Evolutionary conservation across 2,888 invertebrate species (phyloP), one percentile per base, ranked within the genome.

Genomic region (Drosophila bunnanda): DNA sequence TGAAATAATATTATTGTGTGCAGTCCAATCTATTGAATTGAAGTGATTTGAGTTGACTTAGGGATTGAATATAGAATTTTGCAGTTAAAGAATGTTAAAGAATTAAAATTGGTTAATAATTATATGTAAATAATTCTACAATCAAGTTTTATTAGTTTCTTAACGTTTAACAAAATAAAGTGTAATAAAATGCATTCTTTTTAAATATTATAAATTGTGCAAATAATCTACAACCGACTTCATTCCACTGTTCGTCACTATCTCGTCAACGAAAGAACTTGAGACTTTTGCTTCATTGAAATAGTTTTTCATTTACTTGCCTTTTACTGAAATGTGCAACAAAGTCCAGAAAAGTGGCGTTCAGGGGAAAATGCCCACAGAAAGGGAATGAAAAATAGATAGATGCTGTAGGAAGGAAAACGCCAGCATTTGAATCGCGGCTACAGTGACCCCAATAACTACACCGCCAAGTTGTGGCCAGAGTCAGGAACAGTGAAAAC

Each of bases 261-360:
- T 41, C 44, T 17, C 53, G 32, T 67, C 71, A 53, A 57, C 74
- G 64, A 71, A 76, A 85, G 58, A 66, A 68, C 77, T 80, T 80
- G 71, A 87, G 74, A 71, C 69, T 75, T 77, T 75, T 70, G 70
- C 70, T 88, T 78, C 73, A 82, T 89, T 88, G 85, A 82, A 86
- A 89, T 88, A 79, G 78, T 89, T 88, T 89, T 72, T 72, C 67
- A 76, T 85, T 82, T 75, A 82, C 76, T 86, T 58, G 44, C 53
- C 56, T 38, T 44, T 54, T 60, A 62, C 68, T 55, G 59, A 76
- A 86, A 80, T 77, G 87, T 66, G 64, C 69, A 75, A 71, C 66
- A 46, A 55, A 52, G 43, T 57, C 52, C 13, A 39, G 68, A 28
- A 50, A 2, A 36, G 41, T 30, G 30, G 22, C 20, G 28, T 28